Conservation (phyloP, 2,888 invertebrate species). For the Agrilus cyanescens region DNA sequence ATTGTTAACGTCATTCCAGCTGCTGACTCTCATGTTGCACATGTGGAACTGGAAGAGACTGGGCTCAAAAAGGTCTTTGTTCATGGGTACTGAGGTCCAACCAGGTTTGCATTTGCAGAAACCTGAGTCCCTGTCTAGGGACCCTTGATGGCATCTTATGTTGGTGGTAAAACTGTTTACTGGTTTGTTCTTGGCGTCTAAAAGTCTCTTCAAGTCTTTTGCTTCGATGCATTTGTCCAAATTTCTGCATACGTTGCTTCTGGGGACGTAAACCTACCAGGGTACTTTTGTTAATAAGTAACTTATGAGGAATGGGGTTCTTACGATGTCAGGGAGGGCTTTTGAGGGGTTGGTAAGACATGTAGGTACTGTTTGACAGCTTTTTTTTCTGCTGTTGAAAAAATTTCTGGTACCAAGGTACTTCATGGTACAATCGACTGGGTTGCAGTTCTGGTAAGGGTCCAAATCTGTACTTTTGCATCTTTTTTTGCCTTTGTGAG, state of each 20-base stretch:
- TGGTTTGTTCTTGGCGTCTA: slow-evolving; percentile 16
- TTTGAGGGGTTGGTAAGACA: slow-evolving; percentile 28
- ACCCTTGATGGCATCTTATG: slow-evolving; percentile 32
- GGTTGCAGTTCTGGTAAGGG: slow-evolving; percentile 37
- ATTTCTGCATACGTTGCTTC: slow-evolving; percentile 33
- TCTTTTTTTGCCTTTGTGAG: slow-evolving; percentile 8
- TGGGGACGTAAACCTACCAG: slow-evolving; percentile 30
- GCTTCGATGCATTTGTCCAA: slow-evolving; percentile 27
- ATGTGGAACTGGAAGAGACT: slow-evolving; percentile 32
- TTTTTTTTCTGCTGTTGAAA: slow-evolving; percentile 32
- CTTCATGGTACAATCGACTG: slow-evolving; percentile 42
- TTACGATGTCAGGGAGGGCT: slow-evolving; percentile 28
- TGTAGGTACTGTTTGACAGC: slow-evolving; percentile 31
- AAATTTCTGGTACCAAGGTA: slow-evolving; percentile 41
- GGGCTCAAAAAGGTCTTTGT: slow-evolving; percentile 28
- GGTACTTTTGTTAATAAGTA: not conserved
- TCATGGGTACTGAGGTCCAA: slow-evolving; percentile 31
- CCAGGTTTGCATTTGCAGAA: slow-evolving; percentile 32
- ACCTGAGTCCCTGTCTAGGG: slow-evolving; percentile 26
- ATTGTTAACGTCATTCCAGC: slow-evolving; percentile 28
- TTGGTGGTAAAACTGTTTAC: slow-evolving; percentile 12
- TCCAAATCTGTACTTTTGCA: slow-evolving; percentile 37
- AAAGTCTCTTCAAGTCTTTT: slow-evolving; percentile 22
- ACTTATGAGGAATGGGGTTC: too few relatives aligned
- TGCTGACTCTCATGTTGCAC: slow-evolving; percentile 33